These are phyloP conservation scores for Tipula unca DNA, from an alignment of 2,888 invertebrate species.

Conservation along the genomic window DNA sequence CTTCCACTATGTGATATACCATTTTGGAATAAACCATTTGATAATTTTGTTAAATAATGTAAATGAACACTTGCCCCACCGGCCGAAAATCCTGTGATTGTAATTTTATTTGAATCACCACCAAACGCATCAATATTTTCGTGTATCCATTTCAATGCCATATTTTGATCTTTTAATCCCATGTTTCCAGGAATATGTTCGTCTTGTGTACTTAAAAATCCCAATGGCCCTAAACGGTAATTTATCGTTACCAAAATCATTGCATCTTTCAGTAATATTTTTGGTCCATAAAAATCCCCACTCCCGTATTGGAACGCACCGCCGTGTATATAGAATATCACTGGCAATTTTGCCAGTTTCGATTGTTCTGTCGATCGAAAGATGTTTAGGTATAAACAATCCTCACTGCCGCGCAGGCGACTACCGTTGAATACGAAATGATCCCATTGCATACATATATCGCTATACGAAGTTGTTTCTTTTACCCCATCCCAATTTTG, in stretches of 20 bases:
- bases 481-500: constrained; percentile 44
- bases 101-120: constrained; percentile 60
- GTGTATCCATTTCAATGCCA: constrained; percentile 61
- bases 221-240: constrained; percentile 63
- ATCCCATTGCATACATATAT: constrained; percentile 55
- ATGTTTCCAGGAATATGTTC: constrained; percentile 58
- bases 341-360: constrained; percentile 46
- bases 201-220: constrained; percentile 68
- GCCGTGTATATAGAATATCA: constrained; percentile 58
- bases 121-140: constrained; percentile 61
- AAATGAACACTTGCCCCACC: constrained; percentile 69
- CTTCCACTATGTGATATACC: constrained; percentile 65
- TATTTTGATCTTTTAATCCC: constrained; percentile 64
- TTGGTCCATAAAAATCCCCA: constrained; percentile 46
- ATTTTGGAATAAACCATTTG: constrained; percentile 50
- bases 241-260: constrained; percentile 59
- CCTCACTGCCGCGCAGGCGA: constrained; percentile 49
- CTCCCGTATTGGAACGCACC: constrained; percentile 64
- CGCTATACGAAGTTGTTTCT: constrained; percentile 48
- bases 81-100: constrained; percentile 61
- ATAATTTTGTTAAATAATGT: constrained; percentile 56
- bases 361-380: constrained; percentile 53
- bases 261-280: constrained; percentile 53
- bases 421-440: constrained; percentile 36
- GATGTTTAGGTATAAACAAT: constrained; percentile 58